A percentile compares a stretch with the other conserved stretches of the same genome.
These are phyloP conservation scores for Dipodomys merriami DNA, from an alignment of 2,113 vertebrate genomes.

Conservation along the genomic window DNA sequence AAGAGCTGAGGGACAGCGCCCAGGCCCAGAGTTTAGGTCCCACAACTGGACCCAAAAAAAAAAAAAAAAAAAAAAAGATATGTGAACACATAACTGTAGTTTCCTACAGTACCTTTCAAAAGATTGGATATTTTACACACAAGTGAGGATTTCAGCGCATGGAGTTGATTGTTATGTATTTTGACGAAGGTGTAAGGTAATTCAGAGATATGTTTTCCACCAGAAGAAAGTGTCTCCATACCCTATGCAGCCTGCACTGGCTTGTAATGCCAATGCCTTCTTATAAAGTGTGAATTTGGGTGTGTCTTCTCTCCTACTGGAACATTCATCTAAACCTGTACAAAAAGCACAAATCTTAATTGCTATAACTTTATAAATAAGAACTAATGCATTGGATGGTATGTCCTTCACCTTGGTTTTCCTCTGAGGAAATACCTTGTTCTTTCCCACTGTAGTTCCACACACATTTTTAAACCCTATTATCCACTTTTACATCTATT, in stretches of 20 bases:
- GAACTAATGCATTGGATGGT: not conserved
- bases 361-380: not conserved
- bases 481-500: not conserved
- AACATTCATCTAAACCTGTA: not conserved
- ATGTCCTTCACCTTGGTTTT: not conserved
- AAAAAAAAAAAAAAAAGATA: too few species aligned
- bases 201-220: not conserved
- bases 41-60: too few species aligned
- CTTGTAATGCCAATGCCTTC: not conserved
- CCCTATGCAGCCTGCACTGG: not conserved
- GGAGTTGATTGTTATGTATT: too few species aligned
- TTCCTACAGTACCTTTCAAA: not conserved
- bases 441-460: not conserved
- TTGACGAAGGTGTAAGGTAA: not conserved
- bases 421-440: not conserved
- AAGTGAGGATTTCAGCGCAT: not conserved
- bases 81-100: not conserved
- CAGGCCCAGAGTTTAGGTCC: too few species aligned
- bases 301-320: not conserved
- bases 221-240: not conserved
- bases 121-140: constrained; percentile 8
- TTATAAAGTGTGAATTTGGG: not conserved
- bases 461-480: not conserved
- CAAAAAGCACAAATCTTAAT: not conserved
- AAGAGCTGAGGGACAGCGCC: too few species aligned